Evolutionary conservation across 2,888 invertebrate species (phyloP), one percentile per base, ranked within the genome.

Genomic region (Odontocolon sp.): DNA sequence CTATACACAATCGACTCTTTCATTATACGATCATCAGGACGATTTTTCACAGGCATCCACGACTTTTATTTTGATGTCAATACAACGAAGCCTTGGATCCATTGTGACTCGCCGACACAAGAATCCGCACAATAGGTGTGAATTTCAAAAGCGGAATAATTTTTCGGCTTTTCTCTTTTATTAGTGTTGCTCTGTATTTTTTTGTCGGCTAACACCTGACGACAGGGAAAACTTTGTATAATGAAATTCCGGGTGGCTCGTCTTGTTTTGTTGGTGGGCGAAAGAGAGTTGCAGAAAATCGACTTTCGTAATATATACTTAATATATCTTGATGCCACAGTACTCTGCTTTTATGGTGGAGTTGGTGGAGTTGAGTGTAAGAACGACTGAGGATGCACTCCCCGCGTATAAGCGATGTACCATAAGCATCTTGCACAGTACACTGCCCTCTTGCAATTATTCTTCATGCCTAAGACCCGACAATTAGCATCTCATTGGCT

Each of bases 401-500:
- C n/a, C 38, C 11, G 18, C 21, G 18, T 21, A 16, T 26, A 59
- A 40, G 28, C 59, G 21, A 11, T 23, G 47, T 11, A 47, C 26
- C 21, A 59, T 8, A 50, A 23, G 23, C 47, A 11, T 31, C 11
- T 26, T 54, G 40, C 54, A 63, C 61, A 23, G 23, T 36, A 11
- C 28, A 21, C 26, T 54, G 40, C 54, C 68, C 61, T 70, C 66
- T 66, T 50, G 73, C 69, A 85, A 86, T 87, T 85, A 88, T 86
- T 86, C 86, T 86, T 83, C 80, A 84, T 84, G 81, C 84, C 82
- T 80, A 83, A 86, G 82, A 85, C 83, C 83, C 67, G 81, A 85
- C 86, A 88, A 89, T 89, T 89, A 89, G 87, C 88, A 88, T 89
- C 88, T 88, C 89, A 87, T 88, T 88, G 86, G 86, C 86, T 87